Base-by-base conservation (phyloP, 2,797 vertebrate genomes). In the Rhinichthys osculus region DNA sequence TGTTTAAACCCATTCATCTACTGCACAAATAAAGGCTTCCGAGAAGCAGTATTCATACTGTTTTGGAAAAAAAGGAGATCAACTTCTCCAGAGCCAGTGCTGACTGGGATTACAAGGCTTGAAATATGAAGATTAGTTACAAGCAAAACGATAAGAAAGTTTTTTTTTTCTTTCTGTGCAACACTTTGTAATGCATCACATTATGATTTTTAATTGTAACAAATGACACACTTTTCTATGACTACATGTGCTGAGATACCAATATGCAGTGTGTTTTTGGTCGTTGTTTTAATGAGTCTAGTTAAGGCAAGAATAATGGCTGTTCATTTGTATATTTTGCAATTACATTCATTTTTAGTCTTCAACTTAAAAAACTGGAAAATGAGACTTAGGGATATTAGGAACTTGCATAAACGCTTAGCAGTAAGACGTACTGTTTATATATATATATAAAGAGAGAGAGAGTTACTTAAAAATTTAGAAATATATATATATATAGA, bases 1-100 rank as follows among this genome's bases (percentile, higher is more conserved):
- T 71, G 89, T 76, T 84, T 95, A 79, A 95, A 96, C 86, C 94
- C 95, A 62, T 86, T 95, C 0, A 95, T 95, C 90, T 95, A 95
- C 92, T 94, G 90, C 85, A 92, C 87, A 69, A 92, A 95, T 87
- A 92, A 87, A 70, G 90, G 93, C 54, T 96, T 95, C 71, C 73
- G 95, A 82, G 88, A 93, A 83, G 93, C 91, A 0, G 89, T 92
- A 7, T 90, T 95, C 23, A 90, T 91, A 6, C 81, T 95, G 74
- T 85, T 95, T 57, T 95, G 95, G 94, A 94, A 92, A 87, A 93
- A 59, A 23, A 92, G 78, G 59, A 94, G 87, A 86, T n/a, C 84
- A 1, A 23, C 35, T 50, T 30, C 21, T 0, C 87, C 90, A 57
- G 94, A 95, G 40, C 94, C 95, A 1, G 92, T 94, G 3, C 92